Evolutionary conservation across 2,797 vertebrate species (phyloP), one percentile per base, ranked within the genome.

Genomic region (Melanogrammus aeglefinus): DNA sequence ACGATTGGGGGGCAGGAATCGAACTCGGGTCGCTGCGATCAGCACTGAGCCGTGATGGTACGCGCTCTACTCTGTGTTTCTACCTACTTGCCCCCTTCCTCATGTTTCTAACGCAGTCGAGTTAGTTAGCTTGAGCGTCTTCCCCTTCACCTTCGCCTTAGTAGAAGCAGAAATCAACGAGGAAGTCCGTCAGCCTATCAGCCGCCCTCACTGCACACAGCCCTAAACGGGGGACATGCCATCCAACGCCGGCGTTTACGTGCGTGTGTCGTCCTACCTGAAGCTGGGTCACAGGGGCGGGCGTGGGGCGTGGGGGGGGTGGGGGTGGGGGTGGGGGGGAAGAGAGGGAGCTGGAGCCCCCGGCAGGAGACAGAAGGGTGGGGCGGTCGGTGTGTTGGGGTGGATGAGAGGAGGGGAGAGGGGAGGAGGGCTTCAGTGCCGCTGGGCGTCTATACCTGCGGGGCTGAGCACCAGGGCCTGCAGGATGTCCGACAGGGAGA

Each of bases 401-500:
- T 29, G 31, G 69, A 14, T 16, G 69, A 75, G 39, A 16, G 41
- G 41, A 44, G 41, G 9, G 13, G 85, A 85, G 75, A 72, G 79
- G 82, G 79, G 82, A 78, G 82, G 35, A 80, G 84, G 78, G 75
- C 77, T 86, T 92, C 57, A 92, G 74, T 89, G 81, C 84, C 87
- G 87, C 89, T 93, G 93, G 83, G 92, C 89, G 73, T 91, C 86
- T 88, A 79, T 97, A 99, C 98, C 98, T 98, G 97, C 96, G 63
- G 98, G 98, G 47, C 96, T 96, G 93, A 99, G 96, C 86, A 99
- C 96, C 92, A 99, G 93, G 51, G 97, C 96, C 84, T 99, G 98
- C 84, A 99, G 96, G 83, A 99, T 99, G 92, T 99, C 98, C 0
- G 98, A 99, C 75, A 99, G 95, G 47, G 98, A 99, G 87, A 99